These are phyloP conservation scores for Ataeniobius toweri DNA, from an alignment of 2,797 vertebrate genomes.

Conservation along the genomic window DNA sequence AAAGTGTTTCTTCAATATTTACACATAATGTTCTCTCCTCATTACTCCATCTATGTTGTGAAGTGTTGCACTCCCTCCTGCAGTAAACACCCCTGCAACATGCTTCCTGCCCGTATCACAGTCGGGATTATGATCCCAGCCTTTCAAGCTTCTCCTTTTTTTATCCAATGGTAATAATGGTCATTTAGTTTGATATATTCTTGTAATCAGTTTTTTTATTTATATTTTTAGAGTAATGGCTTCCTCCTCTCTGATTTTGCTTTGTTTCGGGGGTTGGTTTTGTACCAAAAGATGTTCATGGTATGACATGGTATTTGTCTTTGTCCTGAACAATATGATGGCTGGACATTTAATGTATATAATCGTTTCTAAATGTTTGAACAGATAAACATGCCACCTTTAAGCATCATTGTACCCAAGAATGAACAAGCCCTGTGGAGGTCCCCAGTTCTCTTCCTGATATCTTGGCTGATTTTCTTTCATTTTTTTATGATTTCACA, in stretches of 20 bases:
- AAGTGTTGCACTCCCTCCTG: not conserved
- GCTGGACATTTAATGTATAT: not conserved
- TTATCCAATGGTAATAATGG: not conserved
- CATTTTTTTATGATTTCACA: not conserved
- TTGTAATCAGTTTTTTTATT: not conserved
- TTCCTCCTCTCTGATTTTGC: not conserved
- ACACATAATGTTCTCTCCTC: not conserved
- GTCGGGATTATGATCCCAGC: not conserved
- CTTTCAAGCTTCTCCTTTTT: not conserved
- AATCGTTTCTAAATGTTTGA: too few species aligned
- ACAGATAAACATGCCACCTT: too few species aligned
- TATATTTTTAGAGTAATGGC: not conserved
- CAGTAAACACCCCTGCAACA: too few species aligned
- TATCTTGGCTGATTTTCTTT: not conserved
- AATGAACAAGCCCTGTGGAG: not conserved
- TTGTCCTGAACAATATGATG: not conserved
- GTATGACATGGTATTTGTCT: not conserved
- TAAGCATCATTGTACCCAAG: not conserved
- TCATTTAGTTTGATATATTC: not conserved
- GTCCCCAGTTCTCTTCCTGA: not conserved
- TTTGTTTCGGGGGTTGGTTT: too few species aligned
- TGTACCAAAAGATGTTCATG: not conserved
- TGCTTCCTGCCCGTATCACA: too few species aligned
- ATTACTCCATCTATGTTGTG: not conserved
- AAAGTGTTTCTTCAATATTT: not conserved